Conservation (phyloP, 1,140 invertebrate species). For the Pantala flavescens region DNA sequence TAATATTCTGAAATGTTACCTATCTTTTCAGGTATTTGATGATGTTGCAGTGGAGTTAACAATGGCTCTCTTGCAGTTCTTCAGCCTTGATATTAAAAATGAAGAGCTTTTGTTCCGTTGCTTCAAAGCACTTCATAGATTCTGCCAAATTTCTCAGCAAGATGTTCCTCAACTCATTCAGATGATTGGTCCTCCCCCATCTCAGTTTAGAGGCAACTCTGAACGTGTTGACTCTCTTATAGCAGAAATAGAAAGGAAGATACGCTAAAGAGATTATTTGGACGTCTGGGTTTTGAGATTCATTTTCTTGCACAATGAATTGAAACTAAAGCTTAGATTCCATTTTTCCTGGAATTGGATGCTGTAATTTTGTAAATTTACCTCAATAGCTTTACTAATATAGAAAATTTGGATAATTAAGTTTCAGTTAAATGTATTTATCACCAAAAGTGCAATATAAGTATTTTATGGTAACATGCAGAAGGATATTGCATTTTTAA, state of each 20-base stretch:
- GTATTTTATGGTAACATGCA: too few species aligned
- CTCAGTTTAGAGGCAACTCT: slow-evolving; percentile 68
- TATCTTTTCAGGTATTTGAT: slow-evolving; percentile 67
- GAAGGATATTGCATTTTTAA: too few species aligned
- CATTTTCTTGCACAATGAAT: too few species aligned
- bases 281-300: too few species aligned
- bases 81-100: slow-evolving; percentile 39
- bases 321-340: too few species aligned
- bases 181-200: slow-evolving; percentile 83
- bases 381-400: too few species aligned
- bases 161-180: slow-evolving; percentile 81
- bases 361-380: too few species aligned
- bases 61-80: slow-evolving; percentile 84
- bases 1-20: background rate
- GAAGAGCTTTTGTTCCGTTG: slow-evolving; percentile 72
- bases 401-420: too few species aligned
- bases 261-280: slow-evolving; percentile 32
- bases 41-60: slow-evolving; percentile 84
- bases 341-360: too few species aligned
- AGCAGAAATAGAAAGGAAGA: slow-evolving; percentile 54
- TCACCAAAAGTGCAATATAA: too few species aligned
- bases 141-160: slow-evolving; percentile 63
- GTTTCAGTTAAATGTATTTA: too few species aligned
- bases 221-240: slow-evolving; percentile 70
- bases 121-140: slow-evolving; percentile 66